These are phyloP conservation scores for Rhinolophus sinicus DNA, from an alignment of 2,113 vertebrate species.

Conservation along the genomic window DNA sequence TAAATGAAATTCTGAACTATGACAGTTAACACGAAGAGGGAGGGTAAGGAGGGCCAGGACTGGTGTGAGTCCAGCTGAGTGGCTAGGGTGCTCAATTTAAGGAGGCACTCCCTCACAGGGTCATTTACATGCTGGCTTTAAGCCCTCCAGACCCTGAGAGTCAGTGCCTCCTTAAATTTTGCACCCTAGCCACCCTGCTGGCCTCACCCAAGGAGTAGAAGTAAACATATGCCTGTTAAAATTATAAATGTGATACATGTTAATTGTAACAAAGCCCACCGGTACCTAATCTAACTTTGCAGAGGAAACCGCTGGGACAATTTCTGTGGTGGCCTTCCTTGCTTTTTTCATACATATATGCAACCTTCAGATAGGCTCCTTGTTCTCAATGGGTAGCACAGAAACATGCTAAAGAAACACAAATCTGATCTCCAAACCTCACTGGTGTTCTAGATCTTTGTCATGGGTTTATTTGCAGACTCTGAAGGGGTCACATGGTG, in stretches of 20 bases:
- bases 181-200: neutral
- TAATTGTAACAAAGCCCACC: neutral
- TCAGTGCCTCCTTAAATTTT: neutral
- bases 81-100: neutral
- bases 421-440: neutral
- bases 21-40: neutral
- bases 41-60: neutral
- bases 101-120: accelerated
- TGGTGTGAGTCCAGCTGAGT: neutral
- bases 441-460: neutral
- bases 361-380: neutral
- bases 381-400: neutral
- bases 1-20: neutral
- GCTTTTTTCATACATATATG: neutral
- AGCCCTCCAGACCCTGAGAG: neutral
- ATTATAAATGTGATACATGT: neutral
- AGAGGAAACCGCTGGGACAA: neutral
- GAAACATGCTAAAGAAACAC: neutral
- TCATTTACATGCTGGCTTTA: accelerated
- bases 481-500: neutral
- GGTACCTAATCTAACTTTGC: neutral
- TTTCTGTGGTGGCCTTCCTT: neutral
- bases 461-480: neutral
- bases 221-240: neutral
- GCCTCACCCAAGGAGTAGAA: neutral